phyloP scores from a whole-genome alignment of 2,113 vertebrate genomes.

The Camelus dromedarius region DNA sequence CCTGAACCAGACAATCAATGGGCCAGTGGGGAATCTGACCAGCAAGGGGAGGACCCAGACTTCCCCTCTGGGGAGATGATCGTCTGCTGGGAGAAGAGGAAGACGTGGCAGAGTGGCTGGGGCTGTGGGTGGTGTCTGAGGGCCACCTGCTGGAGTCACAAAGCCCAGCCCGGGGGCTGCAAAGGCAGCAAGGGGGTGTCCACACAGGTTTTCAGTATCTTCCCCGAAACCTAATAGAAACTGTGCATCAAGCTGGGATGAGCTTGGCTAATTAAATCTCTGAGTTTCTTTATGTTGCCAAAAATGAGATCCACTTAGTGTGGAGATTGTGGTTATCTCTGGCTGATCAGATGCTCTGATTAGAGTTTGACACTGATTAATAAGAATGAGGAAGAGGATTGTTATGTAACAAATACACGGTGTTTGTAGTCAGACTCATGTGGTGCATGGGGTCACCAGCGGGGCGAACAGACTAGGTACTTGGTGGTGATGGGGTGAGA shows the following conservation, averaged over 20 bases:
- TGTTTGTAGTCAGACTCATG: neutral
- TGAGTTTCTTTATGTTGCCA: neutral
- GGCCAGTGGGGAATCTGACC: neutral
- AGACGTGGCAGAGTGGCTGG: neutral
- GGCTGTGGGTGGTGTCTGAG: neutral
- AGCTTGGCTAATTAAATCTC: neutral
- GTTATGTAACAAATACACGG: neutral
- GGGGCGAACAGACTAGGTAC: neutral
- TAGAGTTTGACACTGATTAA: neutral
- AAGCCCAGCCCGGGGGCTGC: neutral
- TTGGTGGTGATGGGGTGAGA: neutral
- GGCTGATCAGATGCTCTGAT: neutral
- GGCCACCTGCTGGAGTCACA: too few species aligned
- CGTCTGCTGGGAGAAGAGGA: neutral
- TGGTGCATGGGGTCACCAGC: neutral
- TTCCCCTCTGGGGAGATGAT: neutral
- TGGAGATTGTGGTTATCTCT: neutral
- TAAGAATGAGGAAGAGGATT: neutral
- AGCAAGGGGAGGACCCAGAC: neutral
- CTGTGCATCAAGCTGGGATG: rapidly evolving
- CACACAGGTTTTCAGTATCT: neutral
- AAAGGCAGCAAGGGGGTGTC: neutral
- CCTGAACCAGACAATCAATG: neutral
- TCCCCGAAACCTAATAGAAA: neutral
- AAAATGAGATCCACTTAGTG: neutral